A percentile compares a stretch with the other conserved stretches of the same genome.
These are phyloP conservation scores for Spilogale gracilis DNA, from an alignment of 2,113 vertebrate genomes.

Conservation along the genomic window DNA sequence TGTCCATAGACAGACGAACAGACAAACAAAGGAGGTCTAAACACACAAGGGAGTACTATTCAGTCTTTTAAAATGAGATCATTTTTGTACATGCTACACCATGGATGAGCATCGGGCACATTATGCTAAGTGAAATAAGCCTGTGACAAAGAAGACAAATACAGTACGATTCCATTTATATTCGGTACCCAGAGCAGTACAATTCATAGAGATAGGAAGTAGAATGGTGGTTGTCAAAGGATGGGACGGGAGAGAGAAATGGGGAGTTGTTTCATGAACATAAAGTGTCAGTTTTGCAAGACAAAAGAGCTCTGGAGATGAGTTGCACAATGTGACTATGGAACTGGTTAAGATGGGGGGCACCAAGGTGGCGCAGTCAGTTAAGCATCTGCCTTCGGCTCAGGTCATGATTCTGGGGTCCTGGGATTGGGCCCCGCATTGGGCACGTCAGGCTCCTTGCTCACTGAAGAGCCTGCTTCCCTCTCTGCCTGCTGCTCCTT, in stretches of 20 bases:
- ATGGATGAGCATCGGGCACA: background rate
- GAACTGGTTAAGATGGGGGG: background rate
- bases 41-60: background rate
- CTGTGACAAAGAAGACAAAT: background rate
- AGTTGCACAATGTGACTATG: background rate
- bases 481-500: background rate
- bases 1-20: background rate
- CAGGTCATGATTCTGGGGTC: background rate
- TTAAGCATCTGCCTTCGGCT: background rate
- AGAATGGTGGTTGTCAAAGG: background rate
- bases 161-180: background rate
- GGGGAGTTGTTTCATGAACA: background rate
- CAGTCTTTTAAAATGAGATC: background rate
- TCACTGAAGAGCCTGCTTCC: background rate
- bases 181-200: background rate
- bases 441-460: background rate
- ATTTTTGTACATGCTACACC: background rate
- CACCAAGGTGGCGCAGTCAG: background rate
- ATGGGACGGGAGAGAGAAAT: too few relatives aligned
- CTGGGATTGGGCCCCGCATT: background rate
- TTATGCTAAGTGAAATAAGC: background rate
- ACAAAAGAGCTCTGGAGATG: background rate
- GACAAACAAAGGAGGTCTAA: background rate
- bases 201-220: background rate
- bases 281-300: background rate